Evolutionary conservation across 2,888 invertebrate species (phyloP), one percentile per base, ranked within the genome.

Genomic region (Chymomyza amoena): DNA sequence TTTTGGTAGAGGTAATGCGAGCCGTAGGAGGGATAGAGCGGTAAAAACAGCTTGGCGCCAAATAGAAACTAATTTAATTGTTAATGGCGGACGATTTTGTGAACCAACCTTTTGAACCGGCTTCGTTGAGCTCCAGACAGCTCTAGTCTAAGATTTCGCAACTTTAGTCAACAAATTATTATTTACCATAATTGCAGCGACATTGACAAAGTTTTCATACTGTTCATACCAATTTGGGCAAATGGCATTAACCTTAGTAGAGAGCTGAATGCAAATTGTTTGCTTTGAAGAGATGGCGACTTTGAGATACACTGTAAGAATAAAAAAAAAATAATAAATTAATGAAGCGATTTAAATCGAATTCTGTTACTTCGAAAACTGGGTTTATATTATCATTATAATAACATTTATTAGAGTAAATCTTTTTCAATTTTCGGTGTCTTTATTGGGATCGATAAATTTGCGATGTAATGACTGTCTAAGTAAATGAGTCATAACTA

Each of bases 21-120:
- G 25, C 25, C 25, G 7, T 0, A 32, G 32, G 32, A 32, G 32
- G 32, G 7, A 32, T 3, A 13, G 13, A 15, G 64, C 25, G 65
- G 6, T 6, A 32, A 7, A 32, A 32, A 32, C 70, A 18, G 6
- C 36, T 59, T 51, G 56, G 32, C 25, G 61, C 68, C 60, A 52
- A 57, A 61, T 60, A 51, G 60, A 66, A 69, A 73, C 83, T 78
- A 87, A 83, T 87, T 83, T 87, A 84, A 84, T 79, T 76, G 73
- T 66, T 75, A 66, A 73, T 72, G 73, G 75, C 64, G 69, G 61
- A 51, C 74, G 63, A 72, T 61, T 69, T 79, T 72, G 64, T 63
- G 70, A 65, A 65, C 13, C 39, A 4, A 13, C 39, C 13, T 45
- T 45, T 13, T 15, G 0, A 9, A 6, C 36, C 36, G 5, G 36